These are phyloP conservation scores for Drosophila ercepeae DNA, from an alignment of 1,140 invertebrate genomes.

Conservation along the genomic window DNA sequence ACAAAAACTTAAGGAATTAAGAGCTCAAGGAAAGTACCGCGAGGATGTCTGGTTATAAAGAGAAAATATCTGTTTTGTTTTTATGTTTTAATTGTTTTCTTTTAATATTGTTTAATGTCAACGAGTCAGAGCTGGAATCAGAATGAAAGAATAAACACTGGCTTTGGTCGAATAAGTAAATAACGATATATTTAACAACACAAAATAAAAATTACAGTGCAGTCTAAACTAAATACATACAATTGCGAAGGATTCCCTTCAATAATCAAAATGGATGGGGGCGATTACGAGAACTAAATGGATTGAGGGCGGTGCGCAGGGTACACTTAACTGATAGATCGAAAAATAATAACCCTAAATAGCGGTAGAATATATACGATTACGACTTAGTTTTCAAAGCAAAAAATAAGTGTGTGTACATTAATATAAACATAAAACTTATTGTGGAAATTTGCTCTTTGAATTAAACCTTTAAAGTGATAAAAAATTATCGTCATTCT, in stretches of 20 bases:
- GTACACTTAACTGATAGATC: slow-evolving; percentile 48
- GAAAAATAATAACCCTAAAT: slow-evolving; percentile 61
- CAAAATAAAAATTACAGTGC: slow-evolving; percentile 81
- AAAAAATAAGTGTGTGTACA: slow-evolving; percentile 38
- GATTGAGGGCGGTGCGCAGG: slow-evolving; percentile 5
- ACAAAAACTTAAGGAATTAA: slow-evolving; percentile 83
- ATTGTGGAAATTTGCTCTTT: slow-evolving; percentile 42
- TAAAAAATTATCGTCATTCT: slow-evolving; percentile 11
- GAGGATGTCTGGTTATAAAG: slow-evolving; percentile 85
- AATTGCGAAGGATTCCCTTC: slow-evolving; percentile 45
- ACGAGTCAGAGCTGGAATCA: neutral
- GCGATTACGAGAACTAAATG: slow-evolving; percentile 49
- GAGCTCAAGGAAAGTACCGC: slow-evolving; percentile 84
- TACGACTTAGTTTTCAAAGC: slow-evolving; percentile 64
- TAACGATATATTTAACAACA: slow-evolving; percentile 83
- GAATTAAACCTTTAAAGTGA: slow-evolving; percentile 21
- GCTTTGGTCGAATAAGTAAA: slow-evolving; percentile 78
- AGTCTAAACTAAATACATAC: slow-evolving; percentile 78
- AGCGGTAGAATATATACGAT: slow-evolving; percentile 45
- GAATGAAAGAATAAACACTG: neutral
- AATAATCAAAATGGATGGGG: slow-evolving; percentile 27
- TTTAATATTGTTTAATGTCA: neutral
- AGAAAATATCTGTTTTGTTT: neutral
- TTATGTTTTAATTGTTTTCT: neutral
- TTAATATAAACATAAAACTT: slow-evolving; percentile 44